Percentiles rank a stretch among this genome's conserved stretches.
Evolutionary conservation across 2,888 invertebrate genomes (phyloP).

Genomic region (Euzophera pinguis): DNA sequence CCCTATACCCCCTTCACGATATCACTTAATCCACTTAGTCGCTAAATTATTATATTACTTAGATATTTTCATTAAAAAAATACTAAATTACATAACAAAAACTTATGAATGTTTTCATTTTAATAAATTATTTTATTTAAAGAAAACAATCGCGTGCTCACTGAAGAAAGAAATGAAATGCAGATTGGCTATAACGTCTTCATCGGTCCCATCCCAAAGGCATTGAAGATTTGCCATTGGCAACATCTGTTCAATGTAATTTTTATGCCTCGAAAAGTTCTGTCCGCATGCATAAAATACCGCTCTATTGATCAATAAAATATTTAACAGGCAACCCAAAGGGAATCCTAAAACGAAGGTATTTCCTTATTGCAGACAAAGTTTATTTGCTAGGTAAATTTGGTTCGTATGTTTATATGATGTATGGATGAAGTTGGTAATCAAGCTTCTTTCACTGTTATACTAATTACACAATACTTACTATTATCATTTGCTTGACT

Average conservation of each 20-base stretch:
- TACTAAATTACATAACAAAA: no score
- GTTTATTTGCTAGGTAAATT: no score
- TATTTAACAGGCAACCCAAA: neutral
- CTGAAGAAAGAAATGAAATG: conserved; percentile 9
- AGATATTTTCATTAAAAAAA: no score
- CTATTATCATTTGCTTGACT: no score
- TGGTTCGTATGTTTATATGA: no score
- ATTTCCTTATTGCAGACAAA: no score
- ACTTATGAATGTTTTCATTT: neutral
- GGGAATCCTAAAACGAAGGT: neutral
- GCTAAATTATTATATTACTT: no score
- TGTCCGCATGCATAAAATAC: conserved; percentile 7
- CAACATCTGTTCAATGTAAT: conserved; percentile 12
- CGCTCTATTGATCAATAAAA: conserved; percentile 6
- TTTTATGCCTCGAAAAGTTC: conserved; percentile 11
- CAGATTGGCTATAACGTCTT: conserved; percentile 12
- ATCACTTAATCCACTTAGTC: no score
- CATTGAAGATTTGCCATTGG: conserved; percentile 3
- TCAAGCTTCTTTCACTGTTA: no score
- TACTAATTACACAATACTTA: no score
- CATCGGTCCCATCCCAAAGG: conserved; percentile 8
- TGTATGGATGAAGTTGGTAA: no score
- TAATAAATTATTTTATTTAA: neutral
- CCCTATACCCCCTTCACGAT: no score
- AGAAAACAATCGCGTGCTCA: neutral